A percentile compares a stretch with the other conserved stretches of the same genome.
Conservation (phyloP, 2,888 invertebrate genomes). For the Perizoma affinitatum region DNA sequence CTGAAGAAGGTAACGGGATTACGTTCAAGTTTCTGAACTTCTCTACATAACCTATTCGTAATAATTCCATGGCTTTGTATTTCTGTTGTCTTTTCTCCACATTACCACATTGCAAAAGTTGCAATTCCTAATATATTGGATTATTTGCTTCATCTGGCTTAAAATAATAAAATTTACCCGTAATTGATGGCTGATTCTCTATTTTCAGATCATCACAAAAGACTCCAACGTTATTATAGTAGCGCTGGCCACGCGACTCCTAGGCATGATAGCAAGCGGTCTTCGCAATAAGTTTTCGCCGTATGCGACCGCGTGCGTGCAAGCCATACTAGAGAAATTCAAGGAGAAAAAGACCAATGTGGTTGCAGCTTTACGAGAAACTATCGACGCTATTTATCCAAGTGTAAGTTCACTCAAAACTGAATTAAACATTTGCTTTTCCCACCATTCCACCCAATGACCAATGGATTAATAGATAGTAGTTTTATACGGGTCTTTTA, state of each 20-base stretch:
- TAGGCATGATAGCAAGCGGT: slow-evolving; percentile 92
- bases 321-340: slow-evolving; percentile 95
- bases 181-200: not conserved
- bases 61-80: too few relatives aligned
- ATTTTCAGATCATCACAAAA: slow-evolving; percentile 91
- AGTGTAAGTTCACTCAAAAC: slow-evolving; percentile 82
- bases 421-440: too few relatives aligned
- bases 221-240: slow-evolving; percentile 98
- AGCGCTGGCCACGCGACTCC: slow-evolving; percentile 92
- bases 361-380: slow-evolving; percentile 93
- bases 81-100: too few relatives aligned
- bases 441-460: too few relatives aligned
- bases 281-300: slow-evolving; percentile 94
- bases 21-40: not conserved
- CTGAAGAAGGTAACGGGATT: slow-evolving; percentile 87
- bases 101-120: too few relatives aligned
- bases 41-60: too few relatives aligned
- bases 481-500: too few relatives aligned
- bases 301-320: slow-evolving; percentile 90
- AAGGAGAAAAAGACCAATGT: slow-evolving; percentile 98
- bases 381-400: slow-evolving; percentile 94
- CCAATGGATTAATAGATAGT: too few relatives aligned
- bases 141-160: too few relatives aligned
- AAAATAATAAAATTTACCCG: too few relatives aligned
- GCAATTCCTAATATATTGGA: too few relatives aligned